phyloP scores from a whole-genome alignment of 2,113 vertebrate genomes.

The Pterocles orientalis region DNA sequence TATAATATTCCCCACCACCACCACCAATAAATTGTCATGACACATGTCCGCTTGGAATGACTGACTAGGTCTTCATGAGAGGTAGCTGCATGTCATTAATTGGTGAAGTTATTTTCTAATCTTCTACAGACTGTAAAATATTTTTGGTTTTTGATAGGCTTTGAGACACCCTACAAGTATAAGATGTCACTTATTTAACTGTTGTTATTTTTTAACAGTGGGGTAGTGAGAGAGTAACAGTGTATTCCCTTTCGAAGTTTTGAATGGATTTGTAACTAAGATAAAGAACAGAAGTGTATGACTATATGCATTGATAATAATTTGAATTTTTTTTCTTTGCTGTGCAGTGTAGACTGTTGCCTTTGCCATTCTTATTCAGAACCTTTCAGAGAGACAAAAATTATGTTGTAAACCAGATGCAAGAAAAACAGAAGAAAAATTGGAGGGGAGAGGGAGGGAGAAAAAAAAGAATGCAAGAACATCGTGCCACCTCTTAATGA shows the following conservation, averaged over 20 bases:
- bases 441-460: neutral
- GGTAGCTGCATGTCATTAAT: neutral
- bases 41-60: neutral
- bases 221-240: neutral
- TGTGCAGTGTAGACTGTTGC: neutral
- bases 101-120: neutral
- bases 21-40: neutral
- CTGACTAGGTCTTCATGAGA: conserved; percentile 1
- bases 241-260: neutral
- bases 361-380: neutral
- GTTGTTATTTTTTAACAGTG: neutral
- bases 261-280: neutral
- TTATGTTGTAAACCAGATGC: neutral
- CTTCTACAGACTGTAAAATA: neutral
- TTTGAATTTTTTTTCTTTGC: neutral
- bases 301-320: neutral
- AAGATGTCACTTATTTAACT: neutral
- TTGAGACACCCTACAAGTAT: neutral
- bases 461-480: neutral
- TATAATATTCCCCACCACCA: neutral
- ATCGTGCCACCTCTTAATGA: neutral
- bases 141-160: neutral
- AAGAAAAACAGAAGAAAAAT: neutral
- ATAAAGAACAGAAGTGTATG: neutral
- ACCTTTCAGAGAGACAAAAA: neutral